Evolutionary conservation across 2,888 invertebrate species (phyloP).

Genomic region (Stegophylla sp.): DNA sequence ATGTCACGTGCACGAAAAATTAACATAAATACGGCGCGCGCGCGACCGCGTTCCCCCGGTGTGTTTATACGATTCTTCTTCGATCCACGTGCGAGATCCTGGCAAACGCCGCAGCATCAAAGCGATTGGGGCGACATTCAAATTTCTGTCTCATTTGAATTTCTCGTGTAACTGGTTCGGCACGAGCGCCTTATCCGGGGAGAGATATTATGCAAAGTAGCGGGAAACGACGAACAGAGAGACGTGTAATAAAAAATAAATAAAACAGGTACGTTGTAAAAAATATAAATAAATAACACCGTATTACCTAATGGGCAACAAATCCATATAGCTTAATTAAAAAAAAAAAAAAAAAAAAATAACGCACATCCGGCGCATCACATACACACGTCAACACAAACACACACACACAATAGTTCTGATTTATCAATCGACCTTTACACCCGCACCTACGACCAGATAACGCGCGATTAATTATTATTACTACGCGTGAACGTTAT

Average conservation of each 20-base stretch:
- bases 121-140: slow-evolving; percentile 7
- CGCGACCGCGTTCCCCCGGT: slow-evolving; percentile 4
- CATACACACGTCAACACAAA: too few relatives aligned
- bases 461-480: slow-evolving; percentile 24
- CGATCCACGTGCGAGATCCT: slow-evolving; percentile 38
- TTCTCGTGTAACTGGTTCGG: slow-evolving; percentile 55
- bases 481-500: neutral
- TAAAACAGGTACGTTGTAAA: neutral
- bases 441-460: slow-evolving; percentile 1
- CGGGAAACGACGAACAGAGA: neutral
- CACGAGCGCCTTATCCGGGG: slow-evolving; percentile 28
- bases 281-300: slow-evolving; percentile 7
- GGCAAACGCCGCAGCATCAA: neutral
- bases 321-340: slow-evolving; percentile 6
- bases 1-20: slow-evolving; percentile 41
- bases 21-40: slow-evolving; percentile 27
- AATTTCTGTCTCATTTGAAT: slow-evolving; percentile 53
- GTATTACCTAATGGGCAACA: neutral
- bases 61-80: slow-evolving; percentile 1
- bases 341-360: slow-evolving; percentile 4
- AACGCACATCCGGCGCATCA: slow-evolving; percentile 41
- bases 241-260: neutral
- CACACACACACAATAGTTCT: too few relatives aligned
- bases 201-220: slow-evolving; percentile 34
- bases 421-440: slow-evolving; percentile 32